A percentile compares a stretch with the other conserved stretches of the same genome.
Evolutionary conservation across 1,140 invertebrate genomes (phyloP).

Genomic region (Lamellibrachia luymesi): DNA sequence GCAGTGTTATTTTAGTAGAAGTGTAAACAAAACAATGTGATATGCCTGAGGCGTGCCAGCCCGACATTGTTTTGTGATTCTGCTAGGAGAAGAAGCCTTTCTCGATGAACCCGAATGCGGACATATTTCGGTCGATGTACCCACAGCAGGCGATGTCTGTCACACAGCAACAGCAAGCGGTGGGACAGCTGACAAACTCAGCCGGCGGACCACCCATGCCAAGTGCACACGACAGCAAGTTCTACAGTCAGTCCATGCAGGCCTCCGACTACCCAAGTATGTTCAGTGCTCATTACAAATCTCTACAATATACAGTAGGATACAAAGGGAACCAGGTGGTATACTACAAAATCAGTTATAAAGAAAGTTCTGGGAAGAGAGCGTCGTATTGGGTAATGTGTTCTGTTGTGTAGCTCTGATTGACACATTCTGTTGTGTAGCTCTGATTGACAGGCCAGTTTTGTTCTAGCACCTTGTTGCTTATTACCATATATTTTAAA

Average conservation of each 20-base stretch:
- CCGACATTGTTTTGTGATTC: constrained; percentile 4
- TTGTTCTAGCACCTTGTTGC: no score
- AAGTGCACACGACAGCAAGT: background rate
- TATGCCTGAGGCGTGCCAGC: background rate
- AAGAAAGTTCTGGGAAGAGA: no score
- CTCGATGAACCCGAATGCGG: constrained; percentile 47
- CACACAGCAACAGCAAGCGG: background rate
- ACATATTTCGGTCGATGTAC: constrained; percentile 50
- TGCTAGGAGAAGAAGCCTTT: constrained; percentile 17
- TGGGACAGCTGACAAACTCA: background rate
- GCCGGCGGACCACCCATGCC: background rate
- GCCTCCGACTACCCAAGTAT: background rate
- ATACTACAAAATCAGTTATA: background rate
- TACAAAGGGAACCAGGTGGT: background rate
- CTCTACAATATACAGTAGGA: background rate
- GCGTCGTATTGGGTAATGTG: no score
- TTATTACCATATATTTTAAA: no score
- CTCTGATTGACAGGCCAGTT: no score
- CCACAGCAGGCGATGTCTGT: constrained; percentile 19
- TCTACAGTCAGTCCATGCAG: background rate
- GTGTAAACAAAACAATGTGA: background rate
- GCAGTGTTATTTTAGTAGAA: background rate
- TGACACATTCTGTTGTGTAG: no score
- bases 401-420: no score
- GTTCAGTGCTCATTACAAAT: background rate